phyloP scores from a whole-genome alignment of 2,888 invertebrate species.

The Drosophila ustulata region DNA sequence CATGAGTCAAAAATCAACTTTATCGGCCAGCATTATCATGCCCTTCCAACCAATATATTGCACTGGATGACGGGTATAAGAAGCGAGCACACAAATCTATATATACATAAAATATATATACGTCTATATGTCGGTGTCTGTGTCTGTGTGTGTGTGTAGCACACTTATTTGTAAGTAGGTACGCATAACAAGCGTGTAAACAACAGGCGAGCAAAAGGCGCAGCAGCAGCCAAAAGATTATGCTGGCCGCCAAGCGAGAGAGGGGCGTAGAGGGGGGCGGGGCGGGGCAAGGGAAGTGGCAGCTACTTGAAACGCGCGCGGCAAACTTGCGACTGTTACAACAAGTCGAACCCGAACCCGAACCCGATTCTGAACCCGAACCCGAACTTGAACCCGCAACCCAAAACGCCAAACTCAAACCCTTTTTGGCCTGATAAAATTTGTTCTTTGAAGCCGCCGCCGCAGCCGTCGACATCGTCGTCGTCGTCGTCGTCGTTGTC shows the following conservation, averaged over 20 bases:
- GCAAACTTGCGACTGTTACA: conserved; percentile 55
- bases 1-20: neutral
- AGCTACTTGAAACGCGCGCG: conserved; percentile 72
- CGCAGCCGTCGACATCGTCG: conserved; percentile 16
- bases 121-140: conserved; percentile 13
- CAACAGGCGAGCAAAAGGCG: conserved; percentile 66
- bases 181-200: conserved; percentile 78
- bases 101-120: conserved; percentile 40
- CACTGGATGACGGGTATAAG: neutral
- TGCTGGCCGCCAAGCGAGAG: conserved; percentile 10
- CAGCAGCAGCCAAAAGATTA: conserved; percentile 48
- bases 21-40: neutral
- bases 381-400: conserved; percentile 38
- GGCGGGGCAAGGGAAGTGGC: neutral
- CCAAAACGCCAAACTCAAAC: conserved; percentile 29
- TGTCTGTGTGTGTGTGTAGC: conserved; percentile 14
- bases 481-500: conserved; percentile 55
- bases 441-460: conserved; percentile 73
- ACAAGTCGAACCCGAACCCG: conserved; percentile 28
- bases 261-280: neutral
- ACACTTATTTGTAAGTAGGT: conserved; percentile 55
- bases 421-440: conserved; percentile 52
- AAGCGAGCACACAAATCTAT: conserved; percentile 49
- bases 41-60: neutral
- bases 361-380: conserved; percentile 28